Evolutionary conservation across 2,888 invertebrate genomes (phyloP).

Genomic region (Caenorhabditis sp.): DNA sequence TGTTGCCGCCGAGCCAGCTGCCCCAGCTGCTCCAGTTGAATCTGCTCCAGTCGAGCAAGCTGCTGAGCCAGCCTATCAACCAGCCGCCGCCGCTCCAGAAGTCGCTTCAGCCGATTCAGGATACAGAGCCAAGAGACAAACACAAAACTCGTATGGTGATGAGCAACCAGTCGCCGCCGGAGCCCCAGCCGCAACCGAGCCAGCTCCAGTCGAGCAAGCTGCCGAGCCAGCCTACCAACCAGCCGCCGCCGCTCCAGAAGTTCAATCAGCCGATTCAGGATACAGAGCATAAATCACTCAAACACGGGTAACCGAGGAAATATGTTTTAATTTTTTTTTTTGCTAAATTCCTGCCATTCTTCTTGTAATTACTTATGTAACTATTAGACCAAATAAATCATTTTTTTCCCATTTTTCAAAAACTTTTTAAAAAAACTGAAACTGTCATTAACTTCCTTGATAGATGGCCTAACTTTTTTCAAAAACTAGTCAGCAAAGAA

Average conservation of each 20-base stretch:
- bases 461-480: no score
- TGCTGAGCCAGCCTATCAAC: constrained; percentile 18
- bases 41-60: constrained; percentile 19
- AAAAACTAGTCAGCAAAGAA: no score
- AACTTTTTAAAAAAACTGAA: no score
- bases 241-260: constrained; percentile 28
- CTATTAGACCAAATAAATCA: not conserved
- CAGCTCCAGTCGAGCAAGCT: constrained; percentile 40
- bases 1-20: constrained; percentile 24
- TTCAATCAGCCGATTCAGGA: constrained; percentile 27
- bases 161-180: constrained; percentile 22
- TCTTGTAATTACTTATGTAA: no score
- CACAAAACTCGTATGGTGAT: constrained; percentile 53
- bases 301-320: constrained; percentile 4
- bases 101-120: constrained; percentile 29
- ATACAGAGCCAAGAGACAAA: constrained; percentile 35
- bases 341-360: no score
- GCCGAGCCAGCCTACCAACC: constrained; percentile 38
- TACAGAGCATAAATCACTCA: constrained; percentile 7
- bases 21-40: constrained; percentile 14
- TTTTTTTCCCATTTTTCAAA: no score
- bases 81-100: constrained; percentile 4
- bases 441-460: not conserved
- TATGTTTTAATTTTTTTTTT: not conserved
- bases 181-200: constrained; percentile 14